A percentile compares a stretch with the other conserved stretches of the same genome.
These are phyloP conservation scores for Craterocephalus amniculus DNA, from an alignment of 2,797 vertebrate genomes.

Conservation along the genomic window DNA sequence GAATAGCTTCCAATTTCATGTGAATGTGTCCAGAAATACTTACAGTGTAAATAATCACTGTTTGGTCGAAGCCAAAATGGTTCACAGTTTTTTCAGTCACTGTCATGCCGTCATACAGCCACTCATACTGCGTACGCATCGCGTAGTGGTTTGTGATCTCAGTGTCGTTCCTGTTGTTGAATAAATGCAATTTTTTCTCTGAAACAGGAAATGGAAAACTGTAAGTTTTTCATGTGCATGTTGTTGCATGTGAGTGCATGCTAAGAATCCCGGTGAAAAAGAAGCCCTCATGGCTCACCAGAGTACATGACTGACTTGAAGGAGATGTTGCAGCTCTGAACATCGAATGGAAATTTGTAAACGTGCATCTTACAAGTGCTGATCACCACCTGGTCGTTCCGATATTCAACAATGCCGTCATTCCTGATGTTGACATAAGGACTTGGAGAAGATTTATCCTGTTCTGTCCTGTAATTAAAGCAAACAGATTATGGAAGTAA, in stretches of 20 bases:
- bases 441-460: constrained; percentile 48
- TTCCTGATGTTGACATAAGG: constrained; percentile 36
- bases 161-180: not conserved
- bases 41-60: constrained; percentile 65
- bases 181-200: constrained; percentile 28
- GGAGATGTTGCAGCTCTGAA: constrained; percentile 67
- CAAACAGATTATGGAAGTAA: too few relatives aligned
- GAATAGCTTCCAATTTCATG: too few relatives aligned
- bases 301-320: constrained; percentile 57
- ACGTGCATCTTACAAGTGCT: constrained; percentile 69
- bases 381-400: constrained; percentile 53
- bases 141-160: constrained; percentile 3
- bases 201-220: not conserved
- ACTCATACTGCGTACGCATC: constrained; percentile 64
- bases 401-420: constrained; percentile 17
- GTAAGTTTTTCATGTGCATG: not conserved
- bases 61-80: constrained; percentile 6
- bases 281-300: too few relatives aligned
- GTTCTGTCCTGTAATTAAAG: constrained; percentile 55
- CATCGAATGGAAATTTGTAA: constrained; percentile 72
- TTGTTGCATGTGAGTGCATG: fast-evolving
- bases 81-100: not conserved
- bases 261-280: too few relatives aligned
- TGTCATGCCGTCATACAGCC: constrained; percentile 62
- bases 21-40: not conserved